phyloP scores from a whole-genome alignment of 1,140 invertebrate species.

The Ceratina calcarata region DNA sequence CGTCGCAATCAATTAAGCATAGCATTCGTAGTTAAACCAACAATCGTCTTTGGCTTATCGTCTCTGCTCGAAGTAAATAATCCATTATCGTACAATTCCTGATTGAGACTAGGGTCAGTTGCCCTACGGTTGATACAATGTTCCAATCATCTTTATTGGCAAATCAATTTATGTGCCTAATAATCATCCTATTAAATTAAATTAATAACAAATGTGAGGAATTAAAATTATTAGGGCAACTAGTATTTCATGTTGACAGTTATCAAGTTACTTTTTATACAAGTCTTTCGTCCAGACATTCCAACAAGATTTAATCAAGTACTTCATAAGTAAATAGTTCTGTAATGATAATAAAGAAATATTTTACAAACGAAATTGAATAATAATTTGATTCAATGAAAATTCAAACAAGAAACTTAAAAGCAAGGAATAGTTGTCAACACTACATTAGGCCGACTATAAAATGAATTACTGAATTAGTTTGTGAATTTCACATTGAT shows the following conservation, averaged over 20 bases:
- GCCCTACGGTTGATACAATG: too few relatives aligned
- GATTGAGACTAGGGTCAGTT: not conserved
- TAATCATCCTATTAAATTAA: too few relatives aligned
- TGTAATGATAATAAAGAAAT: not conserved
- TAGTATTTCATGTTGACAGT: not conserved
- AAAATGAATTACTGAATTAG: too few relatives aligned
- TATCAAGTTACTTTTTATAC: conserved; percentile 2
- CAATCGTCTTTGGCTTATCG: not conserved
- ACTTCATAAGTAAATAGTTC: not conserved
- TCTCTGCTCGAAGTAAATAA: not conserved
- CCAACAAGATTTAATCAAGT: not conserved
- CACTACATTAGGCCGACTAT: too few relatives aligned
- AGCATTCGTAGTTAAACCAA: not conserved
- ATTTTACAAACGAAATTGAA: not conserved
- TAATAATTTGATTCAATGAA: too few relatives aligned
- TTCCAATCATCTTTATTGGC: too few relatives aligned
- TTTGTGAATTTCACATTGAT: too few relatives aligned
- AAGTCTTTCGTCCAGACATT: conserved; percentile 13
- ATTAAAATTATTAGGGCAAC: too few relatives aligned
- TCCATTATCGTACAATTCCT: conserved; percentile 2
- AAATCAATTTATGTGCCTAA: too few relatives aligned
- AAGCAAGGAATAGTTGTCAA: too few relatives aligned
- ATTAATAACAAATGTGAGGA: too few relatives aligned
- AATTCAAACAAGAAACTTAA: not conserved
- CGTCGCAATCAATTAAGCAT: not conserved